These are phyloP conservation scores for Nasua narica DNA, from an alignment of 2,797 vertebrate genomes.

Conservation along the genomic window DNA sequence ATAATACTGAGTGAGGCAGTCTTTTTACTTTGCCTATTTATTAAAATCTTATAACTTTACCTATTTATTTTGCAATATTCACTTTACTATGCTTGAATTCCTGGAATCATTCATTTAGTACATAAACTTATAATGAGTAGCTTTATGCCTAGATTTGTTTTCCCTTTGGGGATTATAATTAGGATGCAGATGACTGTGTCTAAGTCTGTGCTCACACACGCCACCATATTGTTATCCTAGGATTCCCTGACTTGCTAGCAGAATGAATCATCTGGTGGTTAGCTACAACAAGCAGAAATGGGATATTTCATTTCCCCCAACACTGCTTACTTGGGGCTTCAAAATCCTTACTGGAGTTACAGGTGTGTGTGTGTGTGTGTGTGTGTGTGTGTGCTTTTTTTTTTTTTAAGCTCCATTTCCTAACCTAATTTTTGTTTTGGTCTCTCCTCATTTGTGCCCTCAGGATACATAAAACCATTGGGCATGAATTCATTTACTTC, in stretches of 20 bases:
- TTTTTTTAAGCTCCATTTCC: slow-evolving; percentile 52
- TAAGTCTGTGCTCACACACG: not conserved
- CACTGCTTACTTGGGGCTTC: not conserved
- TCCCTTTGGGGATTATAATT: not conserved
- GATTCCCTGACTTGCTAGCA: not conserved
- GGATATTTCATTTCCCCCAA: not conserved
- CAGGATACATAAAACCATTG: slow-evolving; percentile 67
- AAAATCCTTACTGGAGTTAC: not conserved
- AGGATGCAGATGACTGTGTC: not conserved
- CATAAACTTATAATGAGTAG: not conserved
- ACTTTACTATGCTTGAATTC: not conserved
- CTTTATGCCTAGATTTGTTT: not conserved
- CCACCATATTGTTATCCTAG: not conserved
- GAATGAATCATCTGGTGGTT: not conserved
- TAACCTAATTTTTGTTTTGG: slow-evolving; percentile 57
- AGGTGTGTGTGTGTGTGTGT: too few relatives aligned
- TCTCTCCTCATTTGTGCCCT: slow-evolving; percentile 68
- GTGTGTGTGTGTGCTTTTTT: not conserved
- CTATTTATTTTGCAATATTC: not conserved
- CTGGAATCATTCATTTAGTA: not conserved
- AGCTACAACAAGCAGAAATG: not conserved
- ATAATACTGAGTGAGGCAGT: not conserved
- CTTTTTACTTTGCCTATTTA: not conserved
- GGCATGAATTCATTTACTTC: slow-evolving; percentile 72
- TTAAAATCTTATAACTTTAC: not conserved